Evolutionary conservation across 2,113 vertebrate species (phyloP).

Genomic region (Channa argus): DNA sequence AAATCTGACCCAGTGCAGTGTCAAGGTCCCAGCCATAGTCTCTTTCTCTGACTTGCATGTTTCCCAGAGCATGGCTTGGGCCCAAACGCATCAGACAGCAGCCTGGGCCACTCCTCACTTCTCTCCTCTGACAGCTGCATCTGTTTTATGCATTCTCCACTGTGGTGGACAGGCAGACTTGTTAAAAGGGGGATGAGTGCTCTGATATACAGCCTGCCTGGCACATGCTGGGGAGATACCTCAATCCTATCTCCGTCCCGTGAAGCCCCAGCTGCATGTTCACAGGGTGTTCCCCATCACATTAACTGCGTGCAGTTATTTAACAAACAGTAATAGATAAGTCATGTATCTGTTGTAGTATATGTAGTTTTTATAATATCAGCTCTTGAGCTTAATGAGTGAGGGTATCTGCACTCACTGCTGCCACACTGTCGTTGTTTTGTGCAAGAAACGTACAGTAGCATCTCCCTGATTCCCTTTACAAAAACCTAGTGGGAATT

Average conservation of each 20-base stretch:
- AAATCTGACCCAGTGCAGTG: neutral
- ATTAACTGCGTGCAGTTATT: too few relatives aligned
- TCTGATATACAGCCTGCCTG: conserved; percentile 72
- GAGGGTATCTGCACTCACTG: too few relatives aligned
- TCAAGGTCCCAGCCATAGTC: conserved; percentile 14
- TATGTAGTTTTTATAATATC: too few relatives aligned
- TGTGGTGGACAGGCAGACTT: conserved; percentile 63
- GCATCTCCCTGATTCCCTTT: too few relatives aligned
- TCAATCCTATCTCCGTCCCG: conserved; percentile 49
- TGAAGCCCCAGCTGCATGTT: conserved; percentile 48
- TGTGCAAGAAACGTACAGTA: too few relatives aligned
- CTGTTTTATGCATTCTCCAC: conserved; percentile 77
- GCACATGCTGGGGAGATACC: conserved; percentile 55
- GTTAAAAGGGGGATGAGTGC: conserved; percentile 69
- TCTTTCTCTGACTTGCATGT: conserved; percentile 29
- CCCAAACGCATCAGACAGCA: conserved; percentile 57
- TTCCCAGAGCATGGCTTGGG: conserved; percentile 34
- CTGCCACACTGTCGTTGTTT: too few relatives aligned
- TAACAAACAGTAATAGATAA: too few relatives aligned
- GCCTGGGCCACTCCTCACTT: conserved; percentile 43
- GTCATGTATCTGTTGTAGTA: too few relatives aligned
- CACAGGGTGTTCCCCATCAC: conserved; percentile 39
- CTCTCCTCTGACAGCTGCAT: conserved; percentile 65
- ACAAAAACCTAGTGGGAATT: conserved; percentile 12
- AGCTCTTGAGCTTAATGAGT: too few relatives aligned